Percentiles rank a stretch among this genome's conserved stretches.
Conservation (phyloP, 2,888 invertebrate genomes). For the Callyntrura sp. region DNA sequence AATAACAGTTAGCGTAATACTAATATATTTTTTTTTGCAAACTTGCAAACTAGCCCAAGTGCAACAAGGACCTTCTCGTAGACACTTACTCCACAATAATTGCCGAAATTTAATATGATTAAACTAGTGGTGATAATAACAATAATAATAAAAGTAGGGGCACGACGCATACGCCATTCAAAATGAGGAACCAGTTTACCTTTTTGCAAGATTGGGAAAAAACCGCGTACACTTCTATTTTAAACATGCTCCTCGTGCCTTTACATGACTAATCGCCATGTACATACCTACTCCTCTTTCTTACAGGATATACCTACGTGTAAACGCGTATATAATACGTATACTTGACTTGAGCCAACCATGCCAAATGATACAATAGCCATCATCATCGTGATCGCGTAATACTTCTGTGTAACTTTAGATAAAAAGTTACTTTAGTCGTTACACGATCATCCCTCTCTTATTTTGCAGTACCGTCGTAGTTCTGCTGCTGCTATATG, state of each 20-base stretch:
- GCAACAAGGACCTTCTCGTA: slow-evolving; percentile 8
- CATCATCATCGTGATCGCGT: not conserved
- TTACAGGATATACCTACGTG: not conserved
- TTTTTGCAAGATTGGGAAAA: slow-evolving; percentile 5
- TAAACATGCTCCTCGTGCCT: not conserved
- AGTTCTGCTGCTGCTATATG: not conserved
- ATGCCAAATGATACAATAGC: not conserved
- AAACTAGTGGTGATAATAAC: not conserved
- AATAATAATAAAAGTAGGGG: not conserved
- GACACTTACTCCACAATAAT: not conserved
- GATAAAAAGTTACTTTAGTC: slow-evolving; percentile 38
- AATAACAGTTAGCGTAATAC: not conserved
- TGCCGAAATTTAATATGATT: not conserved
- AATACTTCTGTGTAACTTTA: slow-evolving; percentile 40
- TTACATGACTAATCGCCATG: too few species aligned
- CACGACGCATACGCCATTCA: slow-evolving; percentile 17
- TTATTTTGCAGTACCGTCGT: not conserved
- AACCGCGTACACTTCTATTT: not conserved
- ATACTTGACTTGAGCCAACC: not conserved
- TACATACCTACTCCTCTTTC: too few species aligned
- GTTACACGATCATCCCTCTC: slow-evolving; percentile 24
- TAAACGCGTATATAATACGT: not conserved
- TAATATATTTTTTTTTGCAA: not conserved
- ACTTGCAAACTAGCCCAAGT: slow-evolving; percentile 39
- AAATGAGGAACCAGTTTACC: slow-evolving; percentile 60